Conservation (phyloP, 2,797 vertebrate species). For the Picus viridis region DNA sequence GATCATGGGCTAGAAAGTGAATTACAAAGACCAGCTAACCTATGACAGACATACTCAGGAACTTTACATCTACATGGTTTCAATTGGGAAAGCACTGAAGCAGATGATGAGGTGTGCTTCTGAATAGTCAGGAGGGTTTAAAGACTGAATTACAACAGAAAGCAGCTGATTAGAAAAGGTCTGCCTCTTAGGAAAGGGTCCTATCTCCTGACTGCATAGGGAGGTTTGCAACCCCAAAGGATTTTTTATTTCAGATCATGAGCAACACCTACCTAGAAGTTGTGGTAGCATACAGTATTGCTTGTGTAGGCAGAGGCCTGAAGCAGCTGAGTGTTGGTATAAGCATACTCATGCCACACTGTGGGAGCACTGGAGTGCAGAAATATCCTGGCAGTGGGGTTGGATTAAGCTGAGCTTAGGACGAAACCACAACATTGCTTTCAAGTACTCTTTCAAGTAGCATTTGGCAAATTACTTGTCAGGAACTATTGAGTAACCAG, state of each 20-base stretch:
- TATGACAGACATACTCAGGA: not conserved
- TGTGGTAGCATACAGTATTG: not conserved
- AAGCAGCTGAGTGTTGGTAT: not conserved
- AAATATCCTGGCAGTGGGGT: not conserved
- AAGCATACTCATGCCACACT: not conserved
- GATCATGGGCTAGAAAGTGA: not conserved
- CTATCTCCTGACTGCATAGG: not conserved
- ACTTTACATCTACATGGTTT: not conserved
- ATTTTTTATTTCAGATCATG: not conserved
- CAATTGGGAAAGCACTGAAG: not conserved
- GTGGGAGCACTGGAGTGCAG: not conserved
- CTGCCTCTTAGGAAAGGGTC: not conserved
- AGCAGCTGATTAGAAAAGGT: not conserved
- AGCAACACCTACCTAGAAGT: not conserved
- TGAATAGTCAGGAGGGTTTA: not conserved
- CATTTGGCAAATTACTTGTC: not conserved
- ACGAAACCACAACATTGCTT: not conserved
- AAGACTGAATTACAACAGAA: not conserved
- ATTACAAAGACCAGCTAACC: not conserved
- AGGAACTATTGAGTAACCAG: not conserved
- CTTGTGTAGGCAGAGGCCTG: not conserved
- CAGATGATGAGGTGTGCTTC: not conserved
- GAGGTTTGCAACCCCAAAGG: not conserved
- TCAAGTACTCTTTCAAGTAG: not conserved
- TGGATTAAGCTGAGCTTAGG: not conserved